Evolutionary conservation across 2,113 vertebrate species (phyloP).

Genomic region (Hippocampus barbouri): DNA sequence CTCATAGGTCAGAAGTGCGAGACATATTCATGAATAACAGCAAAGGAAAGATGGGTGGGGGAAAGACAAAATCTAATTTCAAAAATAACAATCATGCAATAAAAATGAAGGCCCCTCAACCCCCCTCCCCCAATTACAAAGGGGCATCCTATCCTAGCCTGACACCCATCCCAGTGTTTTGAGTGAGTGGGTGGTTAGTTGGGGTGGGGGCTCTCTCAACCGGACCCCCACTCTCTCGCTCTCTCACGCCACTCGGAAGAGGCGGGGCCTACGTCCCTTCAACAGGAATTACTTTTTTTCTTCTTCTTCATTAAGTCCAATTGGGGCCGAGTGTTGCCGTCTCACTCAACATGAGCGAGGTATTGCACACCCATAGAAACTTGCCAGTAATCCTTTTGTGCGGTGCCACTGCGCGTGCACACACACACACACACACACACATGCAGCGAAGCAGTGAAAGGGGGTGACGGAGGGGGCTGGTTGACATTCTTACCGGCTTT

Average conservation of each 20-base stretch:
- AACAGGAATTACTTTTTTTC: constrained; percentile 6
- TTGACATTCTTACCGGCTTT: constrained; percentile 28
- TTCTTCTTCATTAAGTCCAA: constrained; percentile 23
- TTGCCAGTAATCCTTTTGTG: constrained; percentile 12
- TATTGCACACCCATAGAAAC: constrained; percentile 42
- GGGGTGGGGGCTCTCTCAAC: background rate
- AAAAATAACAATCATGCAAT: background rate
- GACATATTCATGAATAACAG: constrained; percentile 1
- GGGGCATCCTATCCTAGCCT: background rate
- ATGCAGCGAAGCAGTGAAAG: background rate
- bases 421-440: background rate
- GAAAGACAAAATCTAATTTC: constrained; percentile 16
- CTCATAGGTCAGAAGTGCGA: background rate
- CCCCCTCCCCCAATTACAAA: background rate
- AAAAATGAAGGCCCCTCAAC: background rate
- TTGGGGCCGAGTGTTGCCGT: constrained; percentile 1
- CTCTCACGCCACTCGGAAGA: constrained; percentile 62
- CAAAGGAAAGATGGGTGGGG: constrained; percentile 3
- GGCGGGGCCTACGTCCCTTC: constrained; percentile 37
- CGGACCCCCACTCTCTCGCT: background rate
- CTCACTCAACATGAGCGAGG: constrained; percentile 56
- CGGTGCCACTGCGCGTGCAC: background rate
- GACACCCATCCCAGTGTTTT: constrained; percentile 1
- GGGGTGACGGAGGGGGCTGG: background rate
- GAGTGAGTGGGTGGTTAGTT: constrained; percentile 15